Conservation (phyloP, 1,140 invertebrate genomes). For the Procambarus virginalis region DNA sequence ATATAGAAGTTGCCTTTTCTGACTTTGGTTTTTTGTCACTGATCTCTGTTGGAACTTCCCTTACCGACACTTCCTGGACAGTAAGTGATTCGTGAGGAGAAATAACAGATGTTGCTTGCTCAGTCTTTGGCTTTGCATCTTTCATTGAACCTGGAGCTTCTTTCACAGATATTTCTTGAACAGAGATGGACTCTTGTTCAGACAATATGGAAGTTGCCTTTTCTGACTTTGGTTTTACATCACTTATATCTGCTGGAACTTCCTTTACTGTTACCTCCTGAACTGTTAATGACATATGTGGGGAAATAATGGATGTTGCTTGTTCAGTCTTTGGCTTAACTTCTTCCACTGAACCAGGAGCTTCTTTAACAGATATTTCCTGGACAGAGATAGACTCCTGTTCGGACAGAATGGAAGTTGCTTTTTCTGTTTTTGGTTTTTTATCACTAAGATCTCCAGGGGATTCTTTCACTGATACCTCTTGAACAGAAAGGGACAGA, state of each 20-base stretch:
- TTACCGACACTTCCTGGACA: conserved; percentile 44
- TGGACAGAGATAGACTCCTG: conserved; percentile 76
- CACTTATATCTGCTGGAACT: conserved; percentile 11
- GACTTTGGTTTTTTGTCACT: conserved; percentile 41
- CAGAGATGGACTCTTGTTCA: conserved; percentile 37
- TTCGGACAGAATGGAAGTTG: conserved; percentile 75
- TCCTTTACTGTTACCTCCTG: conserved; percentile 48
- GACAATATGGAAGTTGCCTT: conserved; percentile 24
- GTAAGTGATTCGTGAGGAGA: background rate
- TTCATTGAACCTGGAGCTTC: conserved; percentile 31
- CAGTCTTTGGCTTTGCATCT: conserved; percentile 38
- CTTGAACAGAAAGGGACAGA: conserved; percentile 30
- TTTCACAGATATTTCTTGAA: conserved; percentile 56
- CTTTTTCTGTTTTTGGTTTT: conserved; percentile 72
- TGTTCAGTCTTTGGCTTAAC: conserved; percentile 72
- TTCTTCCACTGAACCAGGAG: conserved; percentile 75
- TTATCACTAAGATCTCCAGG: conserved; percentile 73
- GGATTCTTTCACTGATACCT: conserved; percentile 72
- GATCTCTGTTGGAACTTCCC: conserved; percentile 10
- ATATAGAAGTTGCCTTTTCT: background rate
- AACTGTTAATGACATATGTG: conserved; percentile 71
- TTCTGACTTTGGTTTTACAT: conserved; percentile 44
- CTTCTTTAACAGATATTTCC: conserved; percentile 76
- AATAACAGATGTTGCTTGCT: conserved; percentile 44
- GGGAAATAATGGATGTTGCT: conserved; percentile 75